These are phyloP conservation scores for Sciurus niger DNA, from an alignment of 2,113 vertebrate species.

Conservation along the genomic window DNA sequence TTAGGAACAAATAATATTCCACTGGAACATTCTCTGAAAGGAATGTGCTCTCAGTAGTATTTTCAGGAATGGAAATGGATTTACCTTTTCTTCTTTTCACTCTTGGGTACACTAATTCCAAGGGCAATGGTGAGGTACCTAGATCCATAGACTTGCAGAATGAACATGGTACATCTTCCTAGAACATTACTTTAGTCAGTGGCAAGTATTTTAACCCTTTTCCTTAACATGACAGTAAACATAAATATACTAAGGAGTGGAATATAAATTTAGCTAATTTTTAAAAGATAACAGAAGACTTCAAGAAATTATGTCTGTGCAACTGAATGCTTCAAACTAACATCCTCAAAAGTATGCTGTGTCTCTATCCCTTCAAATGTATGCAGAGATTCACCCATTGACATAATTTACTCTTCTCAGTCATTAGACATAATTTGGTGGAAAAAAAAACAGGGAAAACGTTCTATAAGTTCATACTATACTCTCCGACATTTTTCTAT, in stretches of 20 bases:
- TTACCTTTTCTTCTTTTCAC: not conserved
- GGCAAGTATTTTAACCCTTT: not conserved
- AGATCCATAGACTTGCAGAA: not conserved
- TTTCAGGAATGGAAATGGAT: not conserved
- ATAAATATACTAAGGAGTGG: not conserved
- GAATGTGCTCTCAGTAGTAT: not conserved
- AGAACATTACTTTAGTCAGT: constrained; percentile 1
- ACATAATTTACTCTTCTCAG: not conserved
- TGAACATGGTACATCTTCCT: not conserved
- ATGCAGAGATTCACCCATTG: not conserved
- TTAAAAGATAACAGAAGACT: not conserved
- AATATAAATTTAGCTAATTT: not conserved
- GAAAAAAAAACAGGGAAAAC: not conserved
- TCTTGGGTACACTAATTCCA: not conserved
- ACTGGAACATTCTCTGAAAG: not conserved
- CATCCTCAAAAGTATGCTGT: not conserved
- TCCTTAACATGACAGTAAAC: not conserved
- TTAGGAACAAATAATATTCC: not conserved
- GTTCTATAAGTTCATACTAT: not conserved
- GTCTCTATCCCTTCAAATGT: not conserved
- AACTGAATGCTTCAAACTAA: not conserved
- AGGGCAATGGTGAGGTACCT: not conserved
- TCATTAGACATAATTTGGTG: not conserved
- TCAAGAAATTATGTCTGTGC: not conserved
- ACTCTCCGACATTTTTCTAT: not conserved